Evolutionary conservation across 2,888 invertebrate species (phyloP).

Genomic region (Dryobotodes eremita): DNA sequence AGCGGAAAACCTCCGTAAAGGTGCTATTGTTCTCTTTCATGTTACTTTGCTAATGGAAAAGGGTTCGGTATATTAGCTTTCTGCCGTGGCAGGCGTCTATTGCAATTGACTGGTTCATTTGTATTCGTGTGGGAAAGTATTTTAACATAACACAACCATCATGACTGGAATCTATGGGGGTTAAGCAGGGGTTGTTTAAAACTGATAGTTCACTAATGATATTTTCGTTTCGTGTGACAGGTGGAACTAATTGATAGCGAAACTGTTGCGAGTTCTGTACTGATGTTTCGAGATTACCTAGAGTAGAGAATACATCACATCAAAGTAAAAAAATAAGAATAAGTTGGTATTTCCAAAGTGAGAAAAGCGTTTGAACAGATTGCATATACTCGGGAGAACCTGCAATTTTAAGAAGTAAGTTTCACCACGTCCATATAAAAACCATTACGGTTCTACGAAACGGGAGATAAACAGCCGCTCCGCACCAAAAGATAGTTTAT

Average conservation of each 20-base stretch:
- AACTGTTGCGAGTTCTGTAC: not conserved
- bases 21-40: conserved; percentile 52
- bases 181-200: conserved; percentile 10
- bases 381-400: not conserved
- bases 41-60: conserved; percentile 61
- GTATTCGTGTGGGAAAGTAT: conserved; percentile 53
- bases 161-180: conserved; percentile 20
- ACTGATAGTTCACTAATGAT: conserved; percentile 35
- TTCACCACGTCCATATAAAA: conserved; percentile 38
- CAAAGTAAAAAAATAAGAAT: not conserved
- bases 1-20: conserved; percentile 49
- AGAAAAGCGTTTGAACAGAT: not conserved
- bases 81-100: conserved; percentile 50
- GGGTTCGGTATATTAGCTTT: conserved; percentile 63
- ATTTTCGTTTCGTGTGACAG: not conserved
- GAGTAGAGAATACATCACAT: not conserved
- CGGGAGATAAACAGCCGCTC: conserved; percentile 49
- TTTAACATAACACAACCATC: conserved; percentile 45
- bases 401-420: conserved; percentile 28
- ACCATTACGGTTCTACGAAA: conserved; percentile 49
- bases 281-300: not conserved
- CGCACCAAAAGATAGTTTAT: conserved; percentile 59
- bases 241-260: not conserved
- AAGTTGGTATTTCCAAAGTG: not conserved
- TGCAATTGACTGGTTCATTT: conserved; percentile 56